Evolutionary conservation across 2,113 vertebrate genomes (phyloP).

Genomic region (Erythrocercus mccallii): DNA sequence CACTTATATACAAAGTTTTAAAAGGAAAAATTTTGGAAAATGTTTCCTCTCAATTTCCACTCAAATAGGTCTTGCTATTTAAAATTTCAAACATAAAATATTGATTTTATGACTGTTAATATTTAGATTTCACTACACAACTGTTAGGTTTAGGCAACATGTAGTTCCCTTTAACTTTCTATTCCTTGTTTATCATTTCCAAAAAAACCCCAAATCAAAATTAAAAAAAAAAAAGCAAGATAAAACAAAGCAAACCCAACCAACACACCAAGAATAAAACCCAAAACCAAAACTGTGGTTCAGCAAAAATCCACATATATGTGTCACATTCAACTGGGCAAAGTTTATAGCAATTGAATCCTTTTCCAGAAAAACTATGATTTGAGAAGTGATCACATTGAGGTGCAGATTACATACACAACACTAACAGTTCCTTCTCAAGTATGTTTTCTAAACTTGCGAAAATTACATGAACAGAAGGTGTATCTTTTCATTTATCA

Average conservation of each 20-base stretch:
- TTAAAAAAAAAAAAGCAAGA: background rate
- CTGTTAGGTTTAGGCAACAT: background rate
- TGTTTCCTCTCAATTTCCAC: background rate
- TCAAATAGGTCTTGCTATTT: background rate
- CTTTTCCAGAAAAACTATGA: background rate
- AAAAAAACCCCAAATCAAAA: background rate
- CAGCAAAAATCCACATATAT: background rate
- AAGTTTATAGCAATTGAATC: background rate
- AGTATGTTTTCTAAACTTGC: background rate
- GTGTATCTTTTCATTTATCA: background rate
- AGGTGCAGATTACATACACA: background rate
- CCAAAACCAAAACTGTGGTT: background rate
- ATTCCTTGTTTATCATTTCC: background rate
- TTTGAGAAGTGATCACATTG: background rate
- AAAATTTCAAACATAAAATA: background rate
- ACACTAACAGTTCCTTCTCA: background rate
- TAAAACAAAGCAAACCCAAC: background rate
- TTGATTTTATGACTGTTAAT: rapidly evolving
- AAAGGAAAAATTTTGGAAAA: background rate
- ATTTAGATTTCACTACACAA: background rate
- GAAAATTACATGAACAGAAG: background rate
- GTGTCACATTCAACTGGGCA: background rate
- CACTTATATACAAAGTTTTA: background rate
- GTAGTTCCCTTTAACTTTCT: background rate
- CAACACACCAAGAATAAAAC: background rate